A percentile compares a stretch with the other conserved stretches of the same genome.
phyloP scores from a whole-genome alignment of 2,888 invertebrate genomes.

The Tethea ocularis region DNA sequence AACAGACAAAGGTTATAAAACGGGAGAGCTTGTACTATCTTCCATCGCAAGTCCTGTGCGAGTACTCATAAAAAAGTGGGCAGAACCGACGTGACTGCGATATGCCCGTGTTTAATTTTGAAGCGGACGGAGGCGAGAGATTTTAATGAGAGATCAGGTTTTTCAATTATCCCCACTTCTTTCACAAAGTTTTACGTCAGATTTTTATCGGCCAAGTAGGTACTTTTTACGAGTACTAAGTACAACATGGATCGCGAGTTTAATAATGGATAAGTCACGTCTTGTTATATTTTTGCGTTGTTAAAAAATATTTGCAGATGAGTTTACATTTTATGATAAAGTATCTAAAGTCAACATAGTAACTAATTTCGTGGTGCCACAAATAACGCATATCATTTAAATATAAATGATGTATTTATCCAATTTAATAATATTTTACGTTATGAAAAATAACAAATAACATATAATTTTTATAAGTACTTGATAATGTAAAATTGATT shows the following conservation, averaged over 20 bases:
- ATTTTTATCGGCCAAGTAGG: conserved; percentile 59
- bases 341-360: background rate
- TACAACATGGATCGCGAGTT: conserved; percentile 29
- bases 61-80: conserved; percentile 61
- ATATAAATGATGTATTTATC: no score
- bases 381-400: no score
- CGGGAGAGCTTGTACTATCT: conserved; percentile 28
- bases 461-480: no score
- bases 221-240: conserved; percentile 49
- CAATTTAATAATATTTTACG: background rate
- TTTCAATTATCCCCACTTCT: conserved; percentile 79
- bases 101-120: conserved; percentile 73
- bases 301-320: background rate
- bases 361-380: background rate
- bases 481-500: no score
- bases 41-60: conserved; percentile 33
- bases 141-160: conserved; percentile 82
- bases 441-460: background rate
- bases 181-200: conserved; percentile 63
- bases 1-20: conserved; percentile 17
- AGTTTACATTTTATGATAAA: background rate
- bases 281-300: conserved; percentile 15
- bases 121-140: conserved; percentile 74
- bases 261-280: conserved; percentile 31
- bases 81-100: conserved; percentile 72